These are phyloP conservation scores for Pelagia noctiluca DNA, from an alignment of 30 jellyfish, hydroid and myxozoan species.

Conservation along the genomic window DNA sequence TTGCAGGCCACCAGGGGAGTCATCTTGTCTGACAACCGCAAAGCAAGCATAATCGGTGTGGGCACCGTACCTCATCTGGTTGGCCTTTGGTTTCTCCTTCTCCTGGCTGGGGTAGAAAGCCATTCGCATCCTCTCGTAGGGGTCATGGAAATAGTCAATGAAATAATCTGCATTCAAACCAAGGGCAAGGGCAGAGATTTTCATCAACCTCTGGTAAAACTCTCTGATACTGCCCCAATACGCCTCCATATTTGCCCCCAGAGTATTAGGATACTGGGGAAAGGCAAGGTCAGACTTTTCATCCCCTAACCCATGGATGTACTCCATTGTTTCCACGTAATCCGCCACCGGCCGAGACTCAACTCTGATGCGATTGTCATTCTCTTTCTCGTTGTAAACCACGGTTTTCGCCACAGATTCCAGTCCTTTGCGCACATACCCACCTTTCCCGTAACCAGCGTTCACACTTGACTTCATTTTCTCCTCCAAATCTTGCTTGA, in stretches of 20 bases:
- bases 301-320: slow-evolving; percentile 51
- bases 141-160: slow-evolving; percentile 45
- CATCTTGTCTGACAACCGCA: slow-evolving; percentile 66
- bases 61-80: slow-evolving; percentile 68
- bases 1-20: slow-evolving; percentile 68
- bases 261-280: slow-evolving; percentile 50
- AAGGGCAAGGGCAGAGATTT: slow-evolving; percentile 58
- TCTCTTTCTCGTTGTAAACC: slow-evolving; percentile 31
- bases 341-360: slow-evolving; percentile 32
- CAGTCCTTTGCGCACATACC: slow-evolving; percentile 55
- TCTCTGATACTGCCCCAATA: slow-evolving; percentile 42
- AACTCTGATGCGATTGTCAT: neutral
- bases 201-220: slow-evolving; percentile 52
- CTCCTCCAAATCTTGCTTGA: slow-evolving; percentile 12
- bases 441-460: slow-evolving; percentile 69
- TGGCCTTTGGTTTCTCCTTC: slow-evolving; percentile 24
- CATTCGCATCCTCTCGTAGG: slow-evolving; percentile 62
- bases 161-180: slow-evolving; percentile 45
- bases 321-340: slow-evolving; percentile 64
- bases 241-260: slow-evolving; percentile 14
- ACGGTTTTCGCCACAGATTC: slow-evolving; percentile 65
- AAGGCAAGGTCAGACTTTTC: neutral
- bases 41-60: slow-evolving; percentile 70
- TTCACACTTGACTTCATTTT: slow-evolving; percentile 16
- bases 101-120: slow-evolving; percentile 73